Conservation (phyloP, 2,113 vertebrate species). For the Chaenocephalus aceratus region DNA sequence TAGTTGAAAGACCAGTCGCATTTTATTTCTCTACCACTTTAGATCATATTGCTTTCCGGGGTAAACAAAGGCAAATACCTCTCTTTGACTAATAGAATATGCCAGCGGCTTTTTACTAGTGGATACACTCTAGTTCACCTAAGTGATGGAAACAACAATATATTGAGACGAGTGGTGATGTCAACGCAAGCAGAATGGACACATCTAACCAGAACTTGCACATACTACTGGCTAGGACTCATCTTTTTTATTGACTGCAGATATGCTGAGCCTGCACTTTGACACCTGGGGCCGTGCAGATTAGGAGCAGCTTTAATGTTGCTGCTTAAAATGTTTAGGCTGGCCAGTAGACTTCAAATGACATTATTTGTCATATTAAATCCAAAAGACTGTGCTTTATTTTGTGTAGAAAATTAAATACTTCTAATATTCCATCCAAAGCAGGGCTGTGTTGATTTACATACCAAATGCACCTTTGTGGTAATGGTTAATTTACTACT, state of each 20-base stretch:
- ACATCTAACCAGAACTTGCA: neutral
- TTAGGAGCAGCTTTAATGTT: neutral
- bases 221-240: neutral
- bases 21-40: conserved; percentile 12
- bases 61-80: conserved; percentile 1
- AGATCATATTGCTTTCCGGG: conserved; percentile 5
- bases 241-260: neutral
- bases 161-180: neutral
- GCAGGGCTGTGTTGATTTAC: neutral
- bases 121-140: neutral
- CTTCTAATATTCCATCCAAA: neutral
- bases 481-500: neutral
- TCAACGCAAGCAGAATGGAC: neutral
- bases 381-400: neutral
- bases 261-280: conserved; percentile 25
- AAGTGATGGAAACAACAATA: neutral
- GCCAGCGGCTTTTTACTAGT: too few relatives aligned
- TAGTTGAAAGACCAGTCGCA: conserved; percentile 12
- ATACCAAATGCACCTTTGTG: neutral
- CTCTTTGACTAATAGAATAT: neutral
- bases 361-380: too few relatives aligned
- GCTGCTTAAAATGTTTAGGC: neutral
- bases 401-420: neutral
- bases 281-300: neutral
- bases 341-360: neutral